Evolutionary conservation across 2,888 invertebrate genomes (phyloP).

Genomic region (Drosophila villosipedis): DNA sequence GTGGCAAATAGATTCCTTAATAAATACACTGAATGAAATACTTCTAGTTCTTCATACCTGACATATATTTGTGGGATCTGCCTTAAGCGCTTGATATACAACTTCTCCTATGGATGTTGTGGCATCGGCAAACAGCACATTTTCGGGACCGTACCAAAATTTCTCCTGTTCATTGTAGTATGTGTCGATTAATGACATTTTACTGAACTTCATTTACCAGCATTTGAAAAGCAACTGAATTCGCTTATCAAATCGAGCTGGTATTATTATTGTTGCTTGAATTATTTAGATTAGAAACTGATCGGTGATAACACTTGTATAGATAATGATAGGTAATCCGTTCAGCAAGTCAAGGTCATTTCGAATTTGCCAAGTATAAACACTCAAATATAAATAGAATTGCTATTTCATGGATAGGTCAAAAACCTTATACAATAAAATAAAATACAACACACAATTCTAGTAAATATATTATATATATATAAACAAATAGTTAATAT

Average conservation of each 20-base stretch:
- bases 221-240: slow-evolving; percentile 20
- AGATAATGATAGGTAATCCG: not conserved
- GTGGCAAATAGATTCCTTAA: not conserved
- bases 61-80: slow-evolving; percentile 22
- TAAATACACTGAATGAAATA: no score
- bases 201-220: not conserved
- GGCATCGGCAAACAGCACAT: not conserved
- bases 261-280: not conserved
- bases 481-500: not conserved
- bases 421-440: not conserved
- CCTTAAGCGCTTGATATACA: slow-evolving; percentile 33
- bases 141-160: slow-evolving; percentile 29
- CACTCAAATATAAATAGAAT: not conserved
- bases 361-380: not conserved
- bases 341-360: not conserved
- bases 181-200: slow-evolving; percentile 40
- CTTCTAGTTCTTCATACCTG: slow-evolving; percentile 27
- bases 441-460: not conserved
- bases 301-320: not conserved
- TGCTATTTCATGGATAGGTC: not conserved
- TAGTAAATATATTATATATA: not conserved
- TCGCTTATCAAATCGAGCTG: not conserved
- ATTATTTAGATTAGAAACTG: not conserved
- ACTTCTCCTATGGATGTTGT: slow-evolving; percentile 38
- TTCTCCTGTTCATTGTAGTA: slow-evolving; percentile 25